Base-by-base conservation (phyloP, 2,797 vertebrate genomes). In the Podarcis lilfordi region DNA sequence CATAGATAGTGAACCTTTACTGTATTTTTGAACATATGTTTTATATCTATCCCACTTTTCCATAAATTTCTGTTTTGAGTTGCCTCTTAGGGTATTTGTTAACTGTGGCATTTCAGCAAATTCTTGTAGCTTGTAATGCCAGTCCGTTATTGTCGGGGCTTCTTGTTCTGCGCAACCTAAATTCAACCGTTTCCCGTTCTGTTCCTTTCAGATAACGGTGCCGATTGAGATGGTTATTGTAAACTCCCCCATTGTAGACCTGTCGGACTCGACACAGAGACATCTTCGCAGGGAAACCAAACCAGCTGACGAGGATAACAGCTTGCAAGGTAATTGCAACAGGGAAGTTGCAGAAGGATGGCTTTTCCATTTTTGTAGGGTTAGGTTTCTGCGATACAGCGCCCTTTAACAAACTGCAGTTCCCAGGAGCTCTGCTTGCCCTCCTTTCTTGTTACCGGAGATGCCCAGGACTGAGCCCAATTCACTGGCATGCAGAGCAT, bases 171-270 rank as follows among this genome's bases (percentile, higher is more conserved):
- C 45, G 37, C 50, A 32, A 9, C 0, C 69, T 27, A 59, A 32
- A 43, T 66, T 85, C 55, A 80, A 17, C 21, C 29, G 8, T 23
- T 68, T 27, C 79, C 5, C 3, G 10, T 45, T 77, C 37, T 40
- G 50, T 85, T 82, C 32, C 45, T 27, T 55, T 75, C 84, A 89
- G 88, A 59, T 86, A 76, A 77, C 84, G 7, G 43, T 89, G 40
- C 88, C 88, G 32, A 81, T 89, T 80, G 84, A 89, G 71, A 89
- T 89, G 88, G 88, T 86, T 79, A 89, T 86, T 76, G 72, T 89
- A 68, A 89, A 89, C 37, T 68, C 88, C 64, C n/a, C 88, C 25
- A 15, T 32, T 55, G 43, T 82, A 77, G 84, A 89, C 59, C 88
- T 86, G 43, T 76, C 84, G 8, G 88, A 89, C 8, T 32, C 71